A percentile compares a stretch with the other conserved stretches of the same genome.
phyloP scores from a whole-genome alignment of 2,888 invertebrate genomes.

The Dichetophora obliterata region DNA sequence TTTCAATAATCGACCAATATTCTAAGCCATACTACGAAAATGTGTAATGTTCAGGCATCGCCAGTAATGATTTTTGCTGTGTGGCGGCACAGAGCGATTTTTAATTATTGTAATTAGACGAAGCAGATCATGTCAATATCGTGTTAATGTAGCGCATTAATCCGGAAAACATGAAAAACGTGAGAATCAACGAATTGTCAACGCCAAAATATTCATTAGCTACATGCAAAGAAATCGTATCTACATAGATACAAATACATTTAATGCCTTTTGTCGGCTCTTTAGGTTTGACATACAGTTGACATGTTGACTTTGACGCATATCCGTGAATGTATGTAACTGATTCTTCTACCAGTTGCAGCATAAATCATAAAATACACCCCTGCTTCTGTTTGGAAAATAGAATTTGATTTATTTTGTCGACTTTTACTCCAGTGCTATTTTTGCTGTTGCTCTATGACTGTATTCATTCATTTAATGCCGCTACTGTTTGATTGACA shows the following conservation, averaged over 20 bases:
- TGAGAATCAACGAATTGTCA: conserved; percentile 63
- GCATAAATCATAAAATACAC: conserved; percentile 39
- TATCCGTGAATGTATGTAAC: conserved; percentile 35
- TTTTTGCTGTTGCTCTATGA: conserved; percentile 19
- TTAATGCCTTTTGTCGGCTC: conserved; percentile 48
- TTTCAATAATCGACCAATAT: conserved; percentile 37
- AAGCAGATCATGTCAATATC: conserved; percentile 25
- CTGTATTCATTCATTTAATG: conserved; percentile 30
- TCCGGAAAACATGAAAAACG: conserved; percentile 67
- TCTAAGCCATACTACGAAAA: not conserved
- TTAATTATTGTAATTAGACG: not conserved
- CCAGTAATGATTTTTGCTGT: conserved; percentile 12
- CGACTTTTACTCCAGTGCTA: not conserved
- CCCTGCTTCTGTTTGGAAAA: conserved; percentile 22
- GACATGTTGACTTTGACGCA: conserved; percentile 64
- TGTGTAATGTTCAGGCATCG: not conserved
- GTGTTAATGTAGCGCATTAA: conserved; percentile 54
- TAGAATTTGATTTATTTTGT: conserved; percentile 35
- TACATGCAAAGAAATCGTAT: conserved; percentile 48
- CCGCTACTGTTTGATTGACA: conserved; percentile 65
- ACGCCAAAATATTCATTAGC: conserved; percentile 41
- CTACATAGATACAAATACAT: conserved; percentile 21
- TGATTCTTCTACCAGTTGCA: conserved; percentile 36
- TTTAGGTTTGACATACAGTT: conserved; percentile 62
- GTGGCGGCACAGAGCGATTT: not conserved